phyloP scores from a whole-genome alignment of 2,888 invertebrate genomes.

The Drosophila greeni region DNA sequence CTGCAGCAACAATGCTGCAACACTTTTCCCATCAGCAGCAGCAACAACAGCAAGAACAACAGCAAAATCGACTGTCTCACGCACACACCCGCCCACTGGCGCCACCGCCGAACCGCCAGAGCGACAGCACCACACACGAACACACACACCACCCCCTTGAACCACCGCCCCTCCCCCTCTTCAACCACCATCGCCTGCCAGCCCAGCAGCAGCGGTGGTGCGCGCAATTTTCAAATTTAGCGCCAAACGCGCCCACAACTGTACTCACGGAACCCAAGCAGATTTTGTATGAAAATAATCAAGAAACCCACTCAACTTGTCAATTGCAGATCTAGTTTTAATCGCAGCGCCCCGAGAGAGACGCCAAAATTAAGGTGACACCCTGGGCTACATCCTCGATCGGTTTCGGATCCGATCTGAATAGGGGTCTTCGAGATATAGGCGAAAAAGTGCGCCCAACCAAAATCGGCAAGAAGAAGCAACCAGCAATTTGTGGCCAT shows the following conservation, averaged over 20 bases:
- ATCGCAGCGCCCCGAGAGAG: conserved; percentile 54
- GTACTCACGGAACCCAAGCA: conserved; percentile 78
- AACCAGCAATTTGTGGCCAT: conserved; percentile 84
- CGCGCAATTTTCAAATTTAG: conserved; percentile 78
- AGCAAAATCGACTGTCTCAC: conserved; percentile 20
- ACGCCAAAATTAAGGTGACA: conserved; percentile 48
- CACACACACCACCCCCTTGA: conserved; percentile 26
- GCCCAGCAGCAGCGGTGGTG: conserved; percentile 35
- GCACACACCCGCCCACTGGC: conserved; percentile 32
- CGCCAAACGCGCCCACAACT: conserved; percentile 76
- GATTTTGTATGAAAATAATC: conserved; percentile 81
- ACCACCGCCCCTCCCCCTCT: conserved; percentile 41
- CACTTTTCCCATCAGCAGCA: conserved; percentile 28
- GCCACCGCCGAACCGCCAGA: conserved; percentile 43
- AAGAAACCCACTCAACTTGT: conserved; percentile 83
- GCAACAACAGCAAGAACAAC: conserved; percentile 32
- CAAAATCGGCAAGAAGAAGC: conserved; percentile 74
- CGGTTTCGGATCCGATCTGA: conserved; percentile 24
- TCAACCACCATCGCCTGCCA: conserved; percentile 36
- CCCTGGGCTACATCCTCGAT: conserved; percentile 32
- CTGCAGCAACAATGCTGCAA: conserved; percentile 47
- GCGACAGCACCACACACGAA: conserved; percentile 39
- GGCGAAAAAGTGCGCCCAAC: conserved; percentile 56
- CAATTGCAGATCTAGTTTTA: conserved; percentile 71
- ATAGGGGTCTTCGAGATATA: conserved; percentile 53